Conservation (phyloP, 2,113 vertebrate species). For the Silurus meridionalis region DNA sequence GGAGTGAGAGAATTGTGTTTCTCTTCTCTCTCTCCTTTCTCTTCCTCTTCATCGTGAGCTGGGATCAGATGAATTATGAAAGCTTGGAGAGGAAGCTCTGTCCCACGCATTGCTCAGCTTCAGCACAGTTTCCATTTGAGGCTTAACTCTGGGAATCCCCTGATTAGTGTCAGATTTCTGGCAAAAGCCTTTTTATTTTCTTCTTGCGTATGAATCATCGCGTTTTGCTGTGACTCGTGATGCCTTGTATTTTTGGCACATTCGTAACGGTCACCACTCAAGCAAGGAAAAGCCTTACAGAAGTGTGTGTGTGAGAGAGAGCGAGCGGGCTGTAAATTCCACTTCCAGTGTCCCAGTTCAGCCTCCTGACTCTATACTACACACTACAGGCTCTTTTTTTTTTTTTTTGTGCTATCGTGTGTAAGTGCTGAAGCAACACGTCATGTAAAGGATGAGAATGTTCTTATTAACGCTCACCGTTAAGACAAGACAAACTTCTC, state of each 20-base stretch:
- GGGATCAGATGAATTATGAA: neutral
- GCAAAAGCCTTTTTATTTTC: neutral
- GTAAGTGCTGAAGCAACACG: too few species aligned
- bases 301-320: neutral
- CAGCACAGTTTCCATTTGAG: neutral
- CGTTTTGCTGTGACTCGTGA: slow-evolving; percentile 6
- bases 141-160: slow-evolving; percentile 1
- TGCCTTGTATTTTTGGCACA: neutral
- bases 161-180: neutral
- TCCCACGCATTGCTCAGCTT: slow-evolving; percentile 8
- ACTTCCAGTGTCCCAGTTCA: too few species aligned
- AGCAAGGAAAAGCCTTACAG: neutral
- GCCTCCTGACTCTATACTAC: too few species aligned
- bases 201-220: slow-evolving; percentile 16
- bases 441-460: too few species aligned
- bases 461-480: too few species aligned
- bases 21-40: neutral
- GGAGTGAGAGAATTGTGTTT: neutral
- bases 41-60: neutral
- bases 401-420: too few species aligned
- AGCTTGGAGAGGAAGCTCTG: neutral
- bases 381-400: too few species aligned
- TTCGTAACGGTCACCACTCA: neutral
- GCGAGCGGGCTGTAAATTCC: too few species aligned
- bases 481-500: too few species aligned